Evolutionary conservation across 1,140 invertebrate genomes (phyloP).

Genomic region (Drosophila chauvacae): DNA sequence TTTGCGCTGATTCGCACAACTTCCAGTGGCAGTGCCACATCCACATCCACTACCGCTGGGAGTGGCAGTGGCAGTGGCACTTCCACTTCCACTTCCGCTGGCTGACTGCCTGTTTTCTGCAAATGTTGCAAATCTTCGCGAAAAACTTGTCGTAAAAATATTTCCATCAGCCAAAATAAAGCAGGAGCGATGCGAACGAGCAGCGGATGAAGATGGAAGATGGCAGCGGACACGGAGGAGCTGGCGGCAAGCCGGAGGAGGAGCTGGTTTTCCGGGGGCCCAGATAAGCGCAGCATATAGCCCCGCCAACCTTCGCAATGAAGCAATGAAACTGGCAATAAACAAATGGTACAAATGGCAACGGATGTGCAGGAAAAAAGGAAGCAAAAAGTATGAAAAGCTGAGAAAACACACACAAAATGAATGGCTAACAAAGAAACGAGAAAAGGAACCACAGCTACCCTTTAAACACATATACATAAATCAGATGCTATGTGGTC

Average conservation of each 20-base stretch:
- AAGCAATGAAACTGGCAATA: conserved; percentile 80
- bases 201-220: conserved; percentile 53
- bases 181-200: conserved; percentile 27
- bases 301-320: conserved; percentile 52
- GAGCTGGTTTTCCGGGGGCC: conserved; percentile 9
- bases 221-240: conserved; percentile 6
- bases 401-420: conserved; percentile 15
- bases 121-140: conserved; percentile 81
- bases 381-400: conserved; percentile 15
- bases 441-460: conserved; percentile 14
- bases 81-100: conserved; percentile 25
- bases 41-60: neutral
- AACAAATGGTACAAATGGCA: conserved; percentile 72
- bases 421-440: conserved; percentile 24
- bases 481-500: no score
- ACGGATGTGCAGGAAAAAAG: conserved; percentile 50
- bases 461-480: neutral
- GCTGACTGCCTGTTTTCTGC: conserved; percentile 56
- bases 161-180: conserved; percentile 73
- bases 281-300: conserved; percentile 34
- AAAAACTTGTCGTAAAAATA: conserved; percentile 83
- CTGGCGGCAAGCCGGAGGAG: conserved; percentile 1
- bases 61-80: conserved; percentile 16
- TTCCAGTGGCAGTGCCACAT: conserved; percentile 43
- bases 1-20: conserved; percentile 70